Conservation (phyloP, 1,140 invertebrate species). For the Drosophila prosaltans region DNA sequence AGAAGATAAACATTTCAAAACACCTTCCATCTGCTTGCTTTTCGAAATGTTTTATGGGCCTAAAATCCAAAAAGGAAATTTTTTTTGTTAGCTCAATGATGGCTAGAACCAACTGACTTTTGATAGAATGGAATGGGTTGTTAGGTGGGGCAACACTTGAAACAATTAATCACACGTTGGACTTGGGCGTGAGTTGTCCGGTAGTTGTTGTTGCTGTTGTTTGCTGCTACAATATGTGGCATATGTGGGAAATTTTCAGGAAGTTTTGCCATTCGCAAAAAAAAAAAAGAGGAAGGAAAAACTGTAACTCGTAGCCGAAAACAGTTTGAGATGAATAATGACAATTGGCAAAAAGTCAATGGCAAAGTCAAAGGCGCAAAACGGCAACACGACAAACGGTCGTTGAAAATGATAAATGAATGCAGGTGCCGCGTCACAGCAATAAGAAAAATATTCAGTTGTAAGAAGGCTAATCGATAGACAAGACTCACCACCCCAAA, state of each 20-base stretch:
- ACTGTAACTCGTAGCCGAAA: constrained; percentile 51
- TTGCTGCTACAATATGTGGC: constrained; percentile 42
- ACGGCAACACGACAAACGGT: constrained; percentile 59
- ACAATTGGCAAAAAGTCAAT: constrained; percentile 81
- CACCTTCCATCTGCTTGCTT: constrained; percentile 30
- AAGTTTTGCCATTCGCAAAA: constrained; percentile 34
- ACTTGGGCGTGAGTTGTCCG: constrained; percentile 40
- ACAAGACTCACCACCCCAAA: constrained; percentile 15
- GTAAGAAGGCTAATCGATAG: constrained; percentile 59
- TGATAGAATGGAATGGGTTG: constrained; percentile 1
- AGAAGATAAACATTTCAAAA: neutral
- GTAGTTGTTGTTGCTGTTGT: constrained; percentile 14
- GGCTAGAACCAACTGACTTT: neutral
- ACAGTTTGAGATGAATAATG: constrained; percentile 79
- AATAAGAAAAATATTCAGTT: neutral
- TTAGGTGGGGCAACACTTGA: constrained; percentile 36
- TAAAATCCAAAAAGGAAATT: constrained; percentile 23
- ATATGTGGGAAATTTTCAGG: constrained; percentile 75
- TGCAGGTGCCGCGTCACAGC: constrained; percentile 62
- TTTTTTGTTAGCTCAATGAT: neutral
- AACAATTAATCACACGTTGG: constrained; percentile 72
- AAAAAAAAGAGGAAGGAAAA: neutral
- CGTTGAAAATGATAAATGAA: constrained; percentile 72
- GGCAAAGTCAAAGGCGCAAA: constrained; percentile 77
- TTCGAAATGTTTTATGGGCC: constrained; percentile 53